phyloP scores from a whole-genome alignment of 2,113 vertebrate species.

The Cynocephalus volans region DNA sequence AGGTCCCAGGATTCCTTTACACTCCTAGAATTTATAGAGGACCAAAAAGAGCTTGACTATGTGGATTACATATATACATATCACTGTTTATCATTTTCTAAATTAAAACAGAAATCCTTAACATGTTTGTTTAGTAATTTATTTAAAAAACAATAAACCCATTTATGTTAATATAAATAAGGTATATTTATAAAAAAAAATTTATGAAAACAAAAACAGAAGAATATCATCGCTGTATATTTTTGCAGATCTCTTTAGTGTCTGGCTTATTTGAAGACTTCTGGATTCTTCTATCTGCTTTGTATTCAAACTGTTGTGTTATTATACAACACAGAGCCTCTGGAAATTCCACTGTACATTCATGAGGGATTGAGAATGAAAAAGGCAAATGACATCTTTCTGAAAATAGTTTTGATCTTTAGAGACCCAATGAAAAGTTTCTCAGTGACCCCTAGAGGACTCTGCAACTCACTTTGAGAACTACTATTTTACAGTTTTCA shows the following conservation, averaged over 20 bases:
- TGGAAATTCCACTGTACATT: background rate
- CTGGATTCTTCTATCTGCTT: background rate
- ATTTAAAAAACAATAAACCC: background rate
- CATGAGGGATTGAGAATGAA: background rate
- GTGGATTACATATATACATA: background rate
- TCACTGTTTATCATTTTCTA: background rate
- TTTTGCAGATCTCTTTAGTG: background rate
- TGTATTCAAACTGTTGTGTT: background rate
- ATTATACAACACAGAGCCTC: background rate
- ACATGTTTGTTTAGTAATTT: background rate
- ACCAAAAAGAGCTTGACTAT: background rate
- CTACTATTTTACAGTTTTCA: background rate
- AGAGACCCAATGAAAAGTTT: background rate
- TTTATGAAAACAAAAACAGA: background rate
- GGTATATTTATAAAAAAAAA: background rate
- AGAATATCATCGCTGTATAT: background rate
- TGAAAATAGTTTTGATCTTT: background rate
- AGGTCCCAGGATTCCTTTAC: background rate
- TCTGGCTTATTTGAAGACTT: background rate
- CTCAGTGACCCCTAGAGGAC: background rate
- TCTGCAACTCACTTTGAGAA: background rate
- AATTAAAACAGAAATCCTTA: background rate
- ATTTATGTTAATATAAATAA: background rate
- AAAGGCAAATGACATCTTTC: background rate
- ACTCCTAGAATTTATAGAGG: background rate